A percentile compares a stretch with the other conserved stretches of the same genome.
phyloP scores from a whole-genome alignment of 2,888 invertebrate genomes.

The Norana najaformis region DNA sequence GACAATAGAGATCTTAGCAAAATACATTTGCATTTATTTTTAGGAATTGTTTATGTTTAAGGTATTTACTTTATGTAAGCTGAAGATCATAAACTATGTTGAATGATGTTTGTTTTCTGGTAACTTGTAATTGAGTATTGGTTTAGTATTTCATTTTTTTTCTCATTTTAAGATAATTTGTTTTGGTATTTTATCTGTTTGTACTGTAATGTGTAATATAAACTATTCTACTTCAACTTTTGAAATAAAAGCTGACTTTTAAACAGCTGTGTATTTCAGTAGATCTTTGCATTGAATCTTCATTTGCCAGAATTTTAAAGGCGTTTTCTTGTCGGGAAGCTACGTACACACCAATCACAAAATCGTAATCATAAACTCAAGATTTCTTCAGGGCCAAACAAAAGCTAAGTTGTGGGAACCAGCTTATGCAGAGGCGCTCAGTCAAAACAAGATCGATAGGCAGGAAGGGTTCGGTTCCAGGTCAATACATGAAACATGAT shows the following conservation, averaged over 20 bases:
- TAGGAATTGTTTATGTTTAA: background rate
- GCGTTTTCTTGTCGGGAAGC: too few species aligned
- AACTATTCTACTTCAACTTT: conserved; percentile 3
- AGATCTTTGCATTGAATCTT: too few species aligned
- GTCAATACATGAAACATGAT: too few species aligned
- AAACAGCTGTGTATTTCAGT: background rate
- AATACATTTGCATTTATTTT: background rate
- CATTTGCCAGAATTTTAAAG: too few species aligned
- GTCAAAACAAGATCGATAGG: too few species aligned
- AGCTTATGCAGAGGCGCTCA: too few species aligned
- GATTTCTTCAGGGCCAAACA: too few species aligned
- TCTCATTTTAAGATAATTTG: background rate
- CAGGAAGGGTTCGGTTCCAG: too few species aligned
- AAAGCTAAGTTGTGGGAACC: too few species aligned
- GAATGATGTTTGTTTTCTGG: background rate
- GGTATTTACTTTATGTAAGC: background rate
- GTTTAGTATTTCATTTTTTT: background rate
- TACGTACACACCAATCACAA: too few species aligned
- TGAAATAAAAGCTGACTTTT: background rate
- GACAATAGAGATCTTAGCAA: background rate
- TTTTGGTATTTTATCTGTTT: background rate
- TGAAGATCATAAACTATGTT: background rate
- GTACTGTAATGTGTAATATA: conserved; percentile 1
- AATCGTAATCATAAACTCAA: too few species aligned
- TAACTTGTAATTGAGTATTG: background rate